phyloP scores from a whole-genome alignment of 2,888 invertebrate genomes.

The Lathronympha strigana region DNA sequence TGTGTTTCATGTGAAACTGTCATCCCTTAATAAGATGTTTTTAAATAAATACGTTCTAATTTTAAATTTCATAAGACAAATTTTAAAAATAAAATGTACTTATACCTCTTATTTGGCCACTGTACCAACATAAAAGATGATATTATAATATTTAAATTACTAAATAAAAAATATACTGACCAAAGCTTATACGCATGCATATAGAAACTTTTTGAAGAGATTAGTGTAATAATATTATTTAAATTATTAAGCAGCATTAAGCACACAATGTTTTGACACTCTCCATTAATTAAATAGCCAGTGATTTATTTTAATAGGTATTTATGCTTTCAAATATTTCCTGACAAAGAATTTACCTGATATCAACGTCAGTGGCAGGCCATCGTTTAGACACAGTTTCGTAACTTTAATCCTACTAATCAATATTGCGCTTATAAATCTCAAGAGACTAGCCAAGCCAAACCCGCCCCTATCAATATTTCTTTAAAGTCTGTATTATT shows the following conservation, averaged over 20 bases:
- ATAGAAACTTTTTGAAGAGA: not conserved
- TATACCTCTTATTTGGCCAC: no score
- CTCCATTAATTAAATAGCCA: constrained; percentile 5
- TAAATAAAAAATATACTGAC: no score
- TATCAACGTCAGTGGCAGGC: constrained; percentile 1
- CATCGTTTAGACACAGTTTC: constrained; percentile 17
- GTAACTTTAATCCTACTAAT: constrained; percentile 26
- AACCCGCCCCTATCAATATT: not conserved
- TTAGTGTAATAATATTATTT: not conserved
- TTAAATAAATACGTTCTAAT: no score
- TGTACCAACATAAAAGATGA: no score
- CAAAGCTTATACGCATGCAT: not conserved
- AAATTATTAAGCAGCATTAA: constrained; percentile 5
- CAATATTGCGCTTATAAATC: constrained; percentile 24
- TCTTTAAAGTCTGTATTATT: constrained; percentile 4
- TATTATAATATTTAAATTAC: no score
- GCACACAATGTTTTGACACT: not conserved
- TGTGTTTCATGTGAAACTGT: no score
- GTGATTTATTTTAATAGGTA: constrained; percentile 8
- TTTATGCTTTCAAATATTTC: constrained; percentile 1
- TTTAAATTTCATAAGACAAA: no score
- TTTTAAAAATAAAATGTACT: no score
- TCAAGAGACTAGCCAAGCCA: not conserved
- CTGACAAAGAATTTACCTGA: constrained; percentile 10
- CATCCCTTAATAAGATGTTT: no score